These are phyloP conservation scores for Hyperopisus bebe DNA, from an alignment of 2,113 vertebrate species.

Conservation along the genomic window DNA sequence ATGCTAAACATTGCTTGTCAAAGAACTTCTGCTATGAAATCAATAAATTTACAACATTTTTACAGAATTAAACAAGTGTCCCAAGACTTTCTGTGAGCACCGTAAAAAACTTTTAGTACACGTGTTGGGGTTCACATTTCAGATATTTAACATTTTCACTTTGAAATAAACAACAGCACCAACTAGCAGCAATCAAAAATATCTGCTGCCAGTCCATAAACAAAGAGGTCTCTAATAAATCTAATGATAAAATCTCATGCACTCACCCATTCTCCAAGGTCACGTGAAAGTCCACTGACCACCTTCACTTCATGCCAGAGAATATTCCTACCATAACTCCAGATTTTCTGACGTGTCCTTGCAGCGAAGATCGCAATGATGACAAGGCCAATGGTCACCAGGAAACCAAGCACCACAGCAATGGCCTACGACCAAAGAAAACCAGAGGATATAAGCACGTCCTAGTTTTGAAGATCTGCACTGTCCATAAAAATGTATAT, in stretches of 20 bases:
- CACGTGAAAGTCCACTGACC: constrained; percentile 51
- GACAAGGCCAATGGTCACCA: constrained; percentile 71
- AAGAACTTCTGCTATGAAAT: background rate
- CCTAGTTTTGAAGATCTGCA: background rate
- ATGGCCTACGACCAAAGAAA: constrained; percentile 61
- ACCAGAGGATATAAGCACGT: background rate
- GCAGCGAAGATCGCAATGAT: constrained; percentile 79
- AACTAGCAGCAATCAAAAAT: background rate
- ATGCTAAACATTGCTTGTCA: background rate
- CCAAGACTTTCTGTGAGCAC: background rate
- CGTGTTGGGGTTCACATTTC: background rate
- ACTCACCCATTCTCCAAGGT: constrained; percentile 80
- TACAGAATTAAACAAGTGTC: background rate
- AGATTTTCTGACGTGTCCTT: constrained; percentile 69
- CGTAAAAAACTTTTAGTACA: background rate
- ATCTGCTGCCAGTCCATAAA: background rate
- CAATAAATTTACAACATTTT: background rate
- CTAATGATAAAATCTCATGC: background rate
- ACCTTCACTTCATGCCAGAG: constrained; percentile 71
- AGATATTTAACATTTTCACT: background rate
- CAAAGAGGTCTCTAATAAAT: background rate
- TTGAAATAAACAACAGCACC: background rate
- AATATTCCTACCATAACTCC: constrained; percentile 65
- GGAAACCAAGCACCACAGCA: constrained; percentile 77
- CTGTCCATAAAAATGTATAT: background rate